phyloP scores from a whole-genome alignment of 2,113 vertebrate genomes.

The Malurus melanocephalus region DNA sequence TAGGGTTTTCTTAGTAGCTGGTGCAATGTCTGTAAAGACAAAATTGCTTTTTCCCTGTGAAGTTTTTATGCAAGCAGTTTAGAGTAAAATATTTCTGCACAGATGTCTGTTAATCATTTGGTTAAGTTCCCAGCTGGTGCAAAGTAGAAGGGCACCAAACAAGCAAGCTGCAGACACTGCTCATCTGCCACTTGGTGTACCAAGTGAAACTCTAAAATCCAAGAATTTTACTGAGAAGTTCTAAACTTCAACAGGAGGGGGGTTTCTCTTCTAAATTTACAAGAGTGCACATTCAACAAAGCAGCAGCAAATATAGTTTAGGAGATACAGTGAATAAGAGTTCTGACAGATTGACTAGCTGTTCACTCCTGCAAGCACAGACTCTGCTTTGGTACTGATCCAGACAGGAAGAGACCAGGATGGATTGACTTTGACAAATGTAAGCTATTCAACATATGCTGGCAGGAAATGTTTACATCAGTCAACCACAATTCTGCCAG shows the following conservation, averaged over 20 bases:
- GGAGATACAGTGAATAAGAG: not conserved
- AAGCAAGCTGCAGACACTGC: not conserved
- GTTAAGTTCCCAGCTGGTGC: not conserved
- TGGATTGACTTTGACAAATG: constrained; percentile 53
- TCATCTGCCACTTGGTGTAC: not conserved
- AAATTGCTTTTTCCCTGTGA: not conserved
- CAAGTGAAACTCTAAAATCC: not conserved
- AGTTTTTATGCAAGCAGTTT: not conserved
- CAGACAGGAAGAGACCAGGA: constrained; percentile 12
- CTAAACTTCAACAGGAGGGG: not conserved
- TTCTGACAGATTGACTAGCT: not conserved
- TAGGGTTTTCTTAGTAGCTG: not conserved
- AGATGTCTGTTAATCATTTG: not conserved
- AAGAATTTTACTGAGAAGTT: not conserved
- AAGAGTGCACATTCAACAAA: not conserved
- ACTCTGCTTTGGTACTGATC: constrained; percentile 3
- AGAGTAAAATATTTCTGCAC: not conserved
- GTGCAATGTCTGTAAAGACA: not conserved
- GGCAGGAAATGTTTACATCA: constrained; percentile 54
- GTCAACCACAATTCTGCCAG: constrained; percentile 34
- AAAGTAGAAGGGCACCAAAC: not conserved
- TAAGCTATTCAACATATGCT: constrained; percentile 42
- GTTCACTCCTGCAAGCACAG: not conserved
- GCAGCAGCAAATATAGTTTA: not conserved
- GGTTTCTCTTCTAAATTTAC: not conserved